phyloP scores from a whole-genome alignment of 35 echinoderm and acorn worm species.

The Ptychodera flava region DNA sequence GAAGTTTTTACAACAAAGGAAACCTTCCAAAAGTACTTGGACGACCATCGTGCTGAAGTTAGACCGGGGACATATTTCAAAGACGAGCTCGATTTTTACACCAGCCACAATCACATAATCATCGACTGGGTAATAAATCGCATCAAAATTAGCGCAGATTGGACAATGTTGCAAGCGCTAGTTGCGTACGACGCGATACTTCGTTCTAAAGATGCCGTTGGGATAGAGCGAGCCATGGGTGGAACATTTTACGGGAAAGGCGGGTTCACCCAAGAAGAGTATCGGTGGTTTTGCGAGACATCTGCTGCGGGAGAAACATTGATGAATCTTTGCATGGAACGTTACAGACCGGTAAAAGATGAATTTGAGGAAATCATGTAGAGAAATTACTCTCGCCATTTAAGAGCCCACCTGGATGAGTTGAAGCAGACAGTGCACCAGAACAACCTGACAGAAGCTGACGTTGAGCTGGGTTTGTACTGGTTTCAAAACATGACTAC shows the following conservation, averaged over 20 bases:
- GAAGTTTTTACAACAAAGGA: neutral
- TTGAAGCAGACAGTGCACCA: neutral
- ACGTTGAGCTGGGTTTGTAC: neutral
- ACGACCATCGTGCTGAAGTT: neutral
- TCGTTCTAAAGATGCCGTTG: neutral
- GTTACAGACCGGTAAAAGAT: neutral
- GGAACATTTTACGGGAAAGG: neutral
- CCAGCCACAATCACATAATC: neutral
- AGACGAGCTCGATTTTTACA: neutral
- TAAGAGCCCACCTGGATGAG: neutral
- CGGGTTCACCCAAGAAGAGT: neutral
- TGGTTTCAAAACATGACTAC: constrained; percentile 31
- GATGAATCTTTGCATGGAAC: neutral
- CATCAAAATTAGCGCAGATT: neutral
- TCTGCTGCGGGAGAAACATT: neutral
- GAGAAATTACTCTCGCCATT: neutral
- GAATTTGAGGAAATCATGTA: neutral
- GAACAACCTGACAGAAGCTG: neutral
- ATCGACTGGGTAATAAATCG: neutral
- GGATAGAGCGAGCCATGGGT: neutral
- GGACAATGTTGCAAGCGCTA: neutral
- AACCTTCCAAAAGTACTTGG: neutral
- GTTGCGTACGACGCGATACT: neutral
- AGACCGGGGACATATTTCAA: neutral
- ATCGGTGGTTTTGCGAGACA: neutral